A percentile compares a stretch with the other conserved stretches of the same genome.
phyloP scores from a whole-genome alignment of 2,113 vertebrate genomes.

The Struthidea cinerea region DNA sequence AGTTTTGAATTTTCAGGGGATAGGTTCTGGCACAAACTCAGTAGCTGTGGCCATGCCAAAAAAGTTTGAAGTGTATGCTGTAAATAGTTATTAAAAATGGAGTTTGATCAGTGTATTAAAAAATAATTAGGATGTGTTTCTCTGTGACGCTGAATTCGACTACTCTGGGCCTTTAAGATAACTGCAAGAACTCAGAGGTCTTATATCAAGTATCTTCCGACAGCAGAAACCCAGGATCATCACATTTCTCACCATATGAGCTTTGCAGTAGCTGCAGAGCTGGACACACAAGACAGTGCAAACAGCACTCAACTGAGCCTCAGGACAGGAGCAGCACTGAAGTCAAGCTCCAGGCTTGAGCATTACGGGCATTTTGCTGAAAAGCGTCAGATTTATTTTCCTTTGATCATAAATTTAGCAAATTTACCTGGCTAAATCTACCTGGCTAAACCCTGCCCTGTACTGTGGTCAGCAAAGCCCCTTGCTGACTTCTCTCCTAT shows the following conservation, averaged over 20 bases:
- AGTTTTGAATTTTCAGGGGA: neutral
- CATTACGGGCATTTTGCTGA: neutral
- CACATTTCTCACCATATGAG: neutral
- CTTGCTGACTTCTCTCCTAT: neutral
- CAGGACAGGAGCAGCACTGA: neutral
- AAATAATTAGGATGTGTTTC: neutral
- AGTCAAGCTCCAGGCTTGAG: neutral
- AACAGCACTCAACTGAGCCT: neutral
- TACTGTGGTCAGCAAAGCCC: neutral
- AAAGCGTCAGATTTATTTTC: neutral
- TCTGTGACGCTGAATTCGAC: neutral
- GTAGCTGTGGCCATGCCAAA: neutral
- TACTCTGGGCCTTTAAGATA: neutral
- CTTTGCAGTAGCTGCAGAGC: neutral
- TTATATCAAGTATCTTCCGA: neutral
- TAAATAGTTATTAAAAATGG: neutral
- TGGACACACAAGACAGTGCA: neutral
- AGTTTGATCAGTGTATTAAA: neutral
- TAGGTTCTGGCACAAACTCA: neutral
- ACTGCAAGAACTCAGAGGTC: neutral
- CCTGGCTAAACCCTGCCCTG: neutral
- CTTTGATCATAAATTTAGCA: neutral
- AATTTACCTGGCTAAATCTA: neutral
- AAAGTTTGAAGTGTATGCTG: neutral
- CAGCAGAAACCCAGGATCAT: neutral